Base-by-base conservation (phyloP, 1,140 invertebrate genomes). In the Pinna nobilis region DNA sequence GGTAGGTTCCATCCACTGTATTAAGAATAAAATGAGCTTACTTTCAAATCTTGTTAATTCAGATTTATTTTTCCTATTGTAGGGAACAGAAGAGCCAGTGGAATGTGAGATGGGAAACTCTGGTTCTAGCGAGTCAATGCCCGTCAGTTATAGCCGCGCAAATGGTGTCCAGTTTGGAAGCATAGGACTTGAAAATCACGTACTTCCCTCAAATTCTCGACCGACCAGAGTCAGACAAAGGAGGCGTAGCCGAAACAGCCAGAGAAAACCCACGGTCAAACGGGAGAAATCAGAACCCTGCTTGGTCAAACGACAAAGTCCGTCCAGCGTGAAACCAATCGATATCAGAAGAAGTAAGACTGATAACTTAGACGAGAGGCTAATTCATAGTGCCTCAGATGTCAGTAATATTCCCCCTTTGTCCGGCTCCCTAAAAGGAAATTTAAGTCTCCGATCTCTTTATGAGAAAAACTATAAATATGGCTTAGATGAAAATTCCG, bases 391-490 rank as follows among this genome's bases (percentile, higher is more conserved):
- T 64, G 53, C 61, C 0, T 66, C 70, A 7, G 70, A 72, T 18
- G 9, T 66, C 28, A 66, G 37, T 35, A 49, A 44, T 25, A 55
- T 51, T 15, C 50, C 53, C 18, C 37, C 69, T 23, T 44, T 61
- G 25, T 55, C 51, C 18, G 67, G 64, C 1, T 82, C 82, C 6
- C 64, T 82, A 11, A 78, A 80, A 50, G 80, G 76, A n/a, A 84
- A 81, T 60, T 71, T 72, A 15, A 79, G 77, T 61, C 70, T 80
- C 0, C 70, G 64, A n/a, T 84, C 82, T 7, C 55, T 82, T 47
- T 76, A 66, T 33, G 81, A 84, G 53, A 69, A 71, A 23, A 74
- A 74, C 37, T 20, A 63, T 63, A 47, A 70, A 74, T 73, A 64
- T n/a, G 66, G 66, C 9, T 49, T 51, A 20, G 59, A 37, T 51